A percentile compares a stretch with the other conserved stretches of the same genome.
Conservation (phyloP, 1,140 invertebrate genomes). For the Drosophila orena region DNA sequence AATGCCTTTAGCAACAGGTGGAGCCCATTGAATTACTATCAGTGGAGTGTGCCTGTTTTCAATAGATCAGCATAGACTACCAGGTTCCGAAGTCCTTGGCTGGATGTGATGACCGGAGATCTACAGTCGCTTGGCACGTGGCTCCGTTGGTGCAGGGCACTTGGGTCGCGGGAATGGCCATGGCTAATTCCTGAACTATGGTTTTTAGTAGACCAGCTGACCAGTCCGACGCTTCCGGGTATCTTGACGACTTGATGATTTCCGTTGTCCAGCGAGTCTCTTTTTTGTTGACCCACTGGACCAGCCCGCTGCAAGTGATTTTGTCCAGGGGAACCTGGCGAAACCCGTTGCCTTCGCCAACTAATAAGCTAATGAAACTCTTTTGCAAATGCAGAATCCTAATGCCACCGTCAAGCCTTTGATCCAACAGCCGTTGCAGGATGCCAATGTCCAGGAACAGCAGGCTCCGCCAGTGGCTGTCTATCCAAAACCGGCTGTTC, state of each 20-base stretch:
- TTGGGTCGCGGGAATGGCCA: conserved; percentile 83
- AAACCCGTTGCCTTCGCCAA: neutral
- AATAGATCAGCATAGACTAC: neutral
- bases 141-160: conserved; percentile 60
- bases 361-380: conserved; percentile 24
- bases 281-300: conserved; percentile 27
- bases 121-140: conserved; percentile 46
- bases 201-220: conserved; percentile 71
- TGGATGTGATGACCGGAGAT: conserved; percentile 15
- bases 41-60: too few species aligned
- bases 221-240: conserved; percentile 13
- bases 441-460: neutral
- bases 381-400: conserved; percentile 57
- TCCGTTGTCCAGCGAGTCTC: conserved; percentile 18
- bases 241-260: conserved; percentile 23
- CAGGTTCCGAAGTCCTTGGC: conserved; percentile 1
- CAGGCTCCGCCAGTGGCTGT: too few species aligned
- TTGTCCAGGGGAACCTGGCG: conserved; percentile 1
- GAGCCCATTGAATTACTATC: too few species aligned
- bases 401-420: conserved; percentile 47
- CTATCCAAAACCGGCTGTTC: too few species aligned
- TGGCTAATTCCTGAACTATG: conserved; percentile 84
- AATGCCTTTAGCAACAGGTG: too few species aligned
- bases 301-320: conserved; percentile 13
- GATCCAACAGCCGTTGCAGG: conserved; percentile 21